Percentiles rank a stretch among this genome's conserved stretches.
Conservation (phyloP, 1,140 invertebrate species). For the Platyura marginata region DNA sequence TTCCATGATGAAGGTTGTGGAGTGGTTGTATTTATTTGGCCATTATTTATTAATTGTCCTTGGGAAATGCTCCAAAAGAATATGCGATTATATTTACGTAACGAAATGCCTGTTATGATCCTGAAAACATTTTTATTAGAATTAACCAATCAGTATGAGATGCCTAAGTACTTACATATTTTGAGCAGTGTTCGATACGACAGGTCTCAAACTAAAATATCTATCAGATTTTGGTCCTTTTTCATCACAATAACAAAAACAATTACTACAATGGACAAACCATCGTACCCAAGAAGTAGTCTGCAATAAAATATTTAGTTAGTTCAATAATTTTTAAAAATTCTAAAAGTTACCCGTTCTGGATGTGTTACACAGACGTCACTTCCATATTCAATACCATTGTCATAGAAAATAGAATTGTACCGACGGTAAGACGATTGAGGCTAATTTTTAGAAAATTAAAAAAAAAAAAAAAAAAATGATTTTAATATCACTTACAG, state of each 20-base stretch:
- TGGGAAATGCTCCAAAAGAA: background rate
- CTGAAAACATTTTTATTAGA: no score
- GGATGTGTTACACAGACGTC: background rate
- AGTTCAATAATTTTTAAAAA: background rate
- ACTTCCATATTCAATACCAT: background rate
- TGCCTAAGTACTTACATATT: slow-evolving; percentile 44
- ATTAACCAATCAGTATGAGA: no score
- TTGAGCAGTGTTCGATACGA: slow-evolving; percentile 36
- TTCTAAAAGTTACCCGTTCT: background rate
- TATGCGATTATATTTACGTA: background rate
- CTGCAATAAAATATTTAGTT: background rate
- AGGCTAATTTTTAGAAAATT: background rate
- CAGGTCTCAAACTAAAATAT: slow-evolving; percentile 54
- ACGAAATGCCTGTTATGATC: background rate
- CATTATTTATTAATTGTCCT: slow-evolving; percentile 61
- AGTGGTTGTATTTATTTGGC: slow-evolving; percentile 54
- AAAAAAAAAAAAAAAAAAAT: background rate
- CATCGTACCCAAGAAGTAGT: slow-evolving; percentile 74
- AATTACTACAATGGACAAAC: slow-evolving; percentile 76
- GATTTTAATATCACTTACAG: background rate
- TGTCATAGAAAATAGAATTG: background rate
- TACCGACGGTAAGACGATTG: background rate
- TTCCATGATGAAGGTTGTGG: slow-evolving; percentile 41
- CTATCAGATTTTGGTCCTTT: slow-evolving; percentile 49
- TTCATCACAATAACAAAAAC: slow-evolving; percentile 75